A percentile compares a stretch with the other conserved stretches of the same genome.
These are phyloP conservation scores for Varecia variegata DNA, from an alignment of 2,797 vertebrate species.

Conservation along the genomic window DNA sequence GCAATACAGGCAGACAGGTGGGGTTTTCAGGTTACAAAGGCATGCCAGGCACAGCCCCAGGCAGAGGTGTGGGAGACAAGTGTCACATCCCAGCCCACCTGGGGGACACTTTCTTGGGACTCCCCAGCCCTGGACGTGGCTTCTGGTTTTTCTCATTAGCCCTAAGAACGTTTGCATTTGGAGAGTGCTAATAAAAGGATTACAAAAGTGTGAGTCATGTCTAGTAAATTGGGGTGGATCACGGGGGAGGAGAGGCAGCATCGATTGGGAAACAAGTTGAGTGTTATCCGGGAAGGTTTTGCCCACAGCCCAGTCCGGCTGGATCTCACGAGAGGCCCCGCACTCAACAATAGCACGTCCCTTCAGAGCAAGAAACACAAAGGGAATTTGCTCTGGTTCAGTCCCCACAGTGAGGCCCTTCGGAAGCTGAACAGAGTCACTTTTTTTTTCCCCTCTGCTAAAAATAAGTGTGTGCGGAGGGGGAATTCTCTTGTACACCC, in stretches of 20 bases:
- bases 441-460: constrained; percentile 72
- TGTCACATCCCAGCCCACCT: background rate
- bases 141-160: constrained; percentile 61
- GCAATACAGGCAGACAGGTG: background rate
- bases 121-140: constrained; percentile 40
- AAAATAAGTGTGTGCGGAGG: constrained; percentile 69
- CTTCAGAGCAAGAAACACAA: constrained; percentile 83
- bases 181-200: constrained; percentile 64
- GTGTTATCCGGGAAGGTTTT: constrained; percentile 71
- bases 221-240: constrained; percentile 76
- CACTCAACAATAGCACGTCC: constrained; percentile 83
- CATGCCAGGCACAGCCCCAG: background rate
- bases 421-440: constrained; percentile 83
- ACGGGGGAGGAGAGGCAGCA: constrained; percentile 70
- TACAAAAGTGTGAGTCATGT: constrained; percentile 73
- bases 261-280: constrained; percentile 74
- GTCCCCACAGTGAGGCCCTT: constrained; percentile 84
- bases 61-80: background rate
- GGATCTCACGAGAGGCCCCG: constrained; percentile 75
- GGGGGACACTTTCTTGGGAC: background rate
- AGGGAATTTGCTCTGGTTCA: constrained; percentile 84
- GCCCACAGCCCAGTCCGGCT: constrained; percentile 63
- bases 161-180: constrained; percentile 71
- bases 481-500: constrained; percentile 61
- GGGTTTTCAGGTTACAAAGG: constrained; percentile 34